Percentiles rank a stretch among this genome's conserved stretches.
These are phyloP conservation scores for Hippocampus abdominalis DNA, from an alignment of 2,113 vertebrate species.

Conservation along the genomic window DNA sequence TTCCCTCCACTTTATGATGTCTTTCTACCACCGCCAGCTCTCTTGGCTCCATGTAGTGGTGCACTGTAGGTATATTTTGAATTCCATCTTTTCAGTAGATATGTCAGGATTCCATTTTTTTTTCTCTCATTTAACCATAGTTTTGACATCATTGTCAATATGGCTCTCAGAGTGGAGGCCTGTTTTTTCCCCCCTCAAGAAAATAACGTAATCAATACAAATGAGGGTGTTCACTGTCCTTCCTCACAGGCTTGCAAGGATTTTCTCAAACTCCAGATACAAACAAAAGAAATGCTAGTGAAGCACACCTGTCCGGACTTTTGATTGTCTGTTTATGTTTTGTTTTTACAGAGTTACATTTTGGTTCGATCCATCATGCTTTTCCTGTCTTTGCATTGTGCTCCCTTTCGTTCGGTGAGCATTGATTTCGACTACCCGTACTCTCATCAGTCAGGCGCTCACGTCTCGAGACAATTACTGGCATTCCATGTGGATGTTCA, in stretches of 20 bases:
- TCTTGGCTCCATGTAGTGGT: neutral
- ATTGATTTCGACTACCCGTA: conserved; percentile 6
- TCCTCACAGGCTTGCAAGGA: neutral
- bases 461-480: neutral
- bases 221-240: neutral
- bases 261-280: neutral
- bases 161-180: neutral
- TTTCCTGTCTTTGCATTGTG: conserved; percentile 3
- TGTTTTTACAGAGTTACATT: neutral
- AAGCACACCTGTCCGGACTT: neutral
- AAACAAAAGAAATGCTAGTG: neutral
- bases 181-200: neutral
- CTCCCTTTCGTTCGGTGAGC: neutral
- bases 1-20: neutral
- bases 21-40: neutral
- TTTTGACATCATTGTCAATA: conserved; percentile 2
- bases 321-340: neutral
- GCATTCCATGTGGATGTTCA: neutral
- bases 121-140: neutral
- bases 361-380: neutral
- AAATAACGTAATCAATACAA: neutral
- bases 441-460: neutral
- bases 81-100: neutral
- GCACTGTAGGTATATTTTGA: neutral
- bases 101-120: neutral